Conservation (phyloP, 1,140 invertebrate species). For the Druon quercuslanigerum region DNA sequence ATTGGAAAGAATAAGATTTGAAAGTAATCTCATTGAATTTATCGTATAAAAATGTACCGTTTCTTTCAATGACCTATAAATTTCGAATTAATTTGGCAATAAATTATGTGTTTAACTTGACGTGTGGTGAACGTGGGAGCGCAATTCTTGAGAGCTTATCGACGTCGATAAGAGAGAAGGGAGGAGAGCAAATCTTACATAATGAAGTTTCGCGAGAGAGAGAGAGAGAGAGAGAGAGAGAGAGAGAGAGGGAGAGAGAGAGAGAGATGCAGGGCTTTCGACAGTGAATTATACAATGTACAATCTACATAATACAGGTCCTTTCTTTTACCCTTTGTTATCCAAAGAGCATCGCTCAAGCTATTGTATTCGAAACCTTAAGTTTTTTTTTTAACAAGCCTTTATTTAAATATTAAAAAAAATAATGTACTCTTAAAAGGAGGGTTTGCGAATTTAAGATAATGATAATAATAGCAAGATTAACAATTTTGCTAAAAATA, state of each 20-base stretch:
- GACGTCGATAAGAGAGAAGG: constrained; percentile 7
- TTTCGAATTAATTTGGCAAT: constrained; percentile 11
- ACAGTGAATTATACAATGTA: neutral
- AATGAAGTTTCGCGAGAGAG: neutral
- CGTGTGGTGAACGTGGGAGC: constrained; percentile 18
- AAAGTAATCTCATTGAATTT: too few relatives aligned
- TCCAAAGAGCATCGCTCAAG: too few relatives aligned
- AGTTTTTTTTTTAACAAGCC: too few relatives aligned
- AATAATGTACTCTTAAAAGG: too few relatives aligned
- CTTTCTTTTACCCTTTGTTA: too few relatives aligned
- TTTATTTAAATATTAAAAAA: too few relatives aligned
- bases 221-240: neutral
- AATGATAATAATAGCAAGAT: too few relatives aligned
- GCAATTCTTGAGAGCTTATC: constrained; percentile 22
- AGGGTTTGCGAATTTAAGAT: too few relatives aligned
- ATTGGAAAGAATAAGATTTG: too few relatives aligned
- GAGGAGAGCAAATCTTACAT: neutral
- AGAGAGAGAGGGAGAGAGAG: neutral
- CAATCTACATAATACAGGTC: too few relatives aligned
- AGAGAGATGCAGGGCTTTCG: constrained; percentile 1
- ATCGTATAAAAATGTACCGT: neutral
- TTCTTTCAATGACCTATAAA: constrained; percentile 4
- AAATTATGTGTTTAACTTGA: constrained; percentile 15
- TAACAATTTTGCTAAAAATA: too few relatives aligned
- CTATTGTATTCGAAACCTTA: too few relatives aligned